phyloP scores from a whole-genome alignment of 1,140 invertebrate species.

The Camponotus pennsylvanicus region DNA sequence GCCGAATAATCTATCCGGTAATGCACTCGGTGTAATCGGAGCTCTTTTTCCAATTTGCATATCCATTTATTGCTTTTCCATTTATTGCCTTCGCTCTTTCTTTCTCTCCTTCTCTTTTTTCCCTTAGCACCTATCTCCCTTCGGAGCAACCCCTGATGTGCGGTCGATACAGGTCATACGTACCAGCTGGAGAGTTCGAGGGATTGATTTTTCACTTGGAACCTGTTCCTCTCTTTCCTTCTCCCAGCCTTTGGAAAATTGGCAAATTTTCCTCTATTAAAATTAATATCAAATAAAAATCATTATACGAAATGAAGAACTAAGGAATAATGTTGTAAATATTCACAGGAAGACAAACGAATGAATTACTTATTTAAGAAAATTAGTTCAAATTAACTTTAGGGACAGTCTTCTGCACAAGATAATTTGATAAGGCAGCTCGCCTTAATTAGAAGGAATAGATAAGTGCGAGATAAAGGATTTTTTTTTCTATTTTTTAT shows the following conservation, averaged over 20 bases:
- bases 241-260: background rate
- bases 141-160: background rate
- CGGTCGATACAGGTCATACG: conserved; percentile 42
- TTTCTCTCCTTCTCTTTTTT: background rate
- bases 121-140: background rate
- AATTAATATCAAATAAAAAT: conserved; percentile 39
- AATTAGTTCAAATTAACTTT: conserved; percentile 23
- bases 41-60: conserved; percentile 61
- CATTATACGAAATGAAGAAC: background rate
- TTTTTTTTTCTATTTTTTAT: conserved; percentile 31
- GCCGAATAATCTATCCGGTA: conserved; percentile 68
- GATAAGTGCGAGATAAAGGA: conserved; percentile 29
- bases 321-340: background rate
- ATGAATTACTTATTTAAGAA: conserved; percentile 12
- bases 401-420: background rate
- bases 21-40: conserved; percentile 63
- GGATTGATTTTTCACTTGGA: conserved; percentile 49
- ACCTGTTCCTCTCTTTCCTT: background rate
- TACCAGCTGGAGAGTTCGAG: conserved; percentile 24
- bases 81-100: conserved; percentile 7
- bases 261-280: conserved; percentile 41
- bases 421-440: conserved; percentile 3
- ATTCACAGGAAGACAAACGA: background rate
- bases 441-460: conserved; percentile 65
- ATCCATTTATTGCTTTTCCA: conserved; percentile 52